Conservation (phyloP, 1,140 invertebrate species). For the Odontomachus brunneus region DNA sequence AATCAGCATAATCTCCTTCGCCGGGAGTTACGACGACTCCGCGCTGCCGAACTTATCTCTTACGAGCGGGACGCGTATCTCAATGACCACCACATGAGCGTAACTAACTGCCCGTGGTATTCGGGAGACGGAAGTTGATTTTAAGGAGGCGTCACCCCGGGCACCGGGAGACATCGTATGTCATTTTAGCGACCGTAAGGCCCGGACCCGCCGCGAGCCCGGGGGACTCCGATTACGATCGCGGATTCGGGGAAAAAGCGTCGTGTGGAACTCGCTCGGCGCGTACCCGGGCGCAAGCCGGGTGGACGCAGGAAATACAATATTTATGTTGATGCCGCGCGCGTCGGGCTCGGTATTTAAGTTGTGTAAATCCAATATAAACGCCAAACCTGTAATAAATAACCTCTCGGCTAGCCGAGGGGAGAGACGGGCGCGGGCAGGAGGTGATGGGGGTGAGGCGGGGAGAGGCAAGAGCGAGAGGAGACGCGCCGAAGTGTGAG, state of each 20-base stretch:
- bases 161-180: constrained; percentile 3
- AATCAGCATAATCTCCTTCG: not conserved
- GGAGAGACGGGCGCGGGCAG: constrained; percentile 41
- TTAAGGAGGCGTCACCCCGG: constrained; percentile 12
- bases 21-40: not conserved
- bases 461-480: constrained; percentile 33
- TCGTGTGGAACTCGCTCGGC: constrained; percentile 45
- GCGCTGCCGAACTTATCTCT: not conserved
- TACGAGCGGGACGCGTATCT: too few relatives aligned
- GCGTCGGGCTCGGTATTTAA: constrained; percentile 81
- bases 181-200: constrained; percentile 19
- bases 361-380: constrained; percentile 85
- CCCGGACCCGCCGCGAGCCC: not conserved
- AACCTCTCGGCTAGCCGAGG: constrained; percentile 78
- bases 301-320: constrained; percentile 78
- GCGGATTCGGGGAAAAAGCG: constrained; percentile 42
- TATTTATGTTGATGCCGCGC: constrained; percentile 81
- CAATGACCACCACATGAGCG: not conserved
- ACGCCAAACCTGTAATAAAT: constrained; percentile 83
- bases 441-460: constrained; percentile 21
- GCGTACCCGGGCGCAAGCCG: constrained; percentile 27
- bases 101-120: not conserved
- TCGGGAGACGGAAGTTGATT: constrained; percentile 48
- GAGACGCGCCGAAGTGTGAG: constrained; percentile 40
- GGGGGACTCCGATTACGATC: constrained; percentile 45